Base-by-base conservation (phyloP, 2,797 vertebrate genomes). In the Hirundo rustica region DNA sequence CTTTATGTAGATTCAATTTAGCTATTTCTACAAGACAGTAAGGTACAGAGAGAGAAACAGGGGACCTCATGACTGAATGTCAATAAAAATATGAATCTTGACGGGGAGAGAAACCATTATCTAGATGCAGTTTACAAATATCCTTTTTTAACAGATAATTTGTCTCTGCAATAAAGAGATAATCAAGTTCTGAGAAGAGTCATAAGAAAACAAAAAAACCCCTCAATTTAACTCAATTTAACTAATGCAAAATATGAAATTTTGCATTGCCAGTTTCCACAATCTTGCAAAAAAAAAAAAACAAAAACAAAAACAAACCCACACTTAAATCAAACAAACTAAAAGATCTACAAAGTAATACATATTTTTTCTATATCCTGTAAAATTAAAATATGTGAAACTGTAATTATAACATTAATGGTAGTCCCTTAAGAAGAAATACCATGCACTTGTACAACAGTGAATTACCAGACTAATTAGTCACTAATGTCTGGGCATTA, bases 281-380 rank as follows among this genome's bases (percentile, higher is more conserved):
- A 58, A 14, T 30, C 27, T 81, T 65, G 11, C 11, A 76, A 85
- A 64, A 15, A 27, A 71, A 60, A 36, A 40, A 48, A 51, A 34
- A 2, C 11, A 38, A 11, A 4, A 1, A 4, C 3, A 58, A 34
- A 17, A 45, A 44, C n/a, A n/a, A n/a, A n/a, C n/a, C n/a, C n/a
- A 44, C 42, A 2, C 3, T 30, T 27, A 32, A 67, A 26, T 21
- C 9, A 71, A 58, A 18, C 16, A 83, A 64, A 8, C 5, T 4
- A 58, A 57, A 66, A 50, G 7, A 53, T 11, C 8, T 15, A 67
- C 10, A 48, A 78, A 25, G 6, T 70, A 70, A 58, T 73, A 66
- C 23, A 62, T 30, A 60, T 14, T 61, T 89, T 85, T 93, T 26
- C 4, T 50, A 36, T 47, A 93, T 22, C 16, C 18, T 88, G 26